Base-by-base conservation (phyloP, 2,888 invertebrate species). In the Chaetoderma sp. region DNA sequence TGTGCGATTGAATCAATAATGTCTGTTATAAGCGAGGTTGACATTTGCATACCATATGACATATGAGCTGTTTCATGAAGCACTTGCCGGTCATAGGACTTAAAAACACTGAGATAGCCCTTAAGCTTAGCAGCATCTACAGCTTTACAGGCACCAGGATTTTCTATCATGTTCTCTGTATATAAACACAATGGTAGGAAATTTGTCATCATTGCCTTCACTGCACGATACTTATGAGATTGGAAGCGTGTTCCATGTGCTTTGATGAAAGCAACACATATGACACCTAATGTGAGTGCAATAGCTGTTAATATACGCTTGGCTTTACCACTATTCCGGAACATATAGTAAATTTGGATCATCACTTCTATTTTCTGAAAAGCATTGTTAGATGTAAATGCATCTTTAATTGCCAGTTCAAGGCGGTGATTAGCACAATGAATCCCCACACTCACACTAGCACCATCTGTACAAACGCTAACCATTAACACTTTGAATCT, bases 241-340 rank as follows among this genome's bases (percentile, higher is more conserved):
- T 58, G 58, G 23, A 58, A 58, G 5, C 58, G 21, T 5, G 58
- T 28, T 13, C 47, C 45, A 5, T 8, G 28, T 16, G 58, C 58
- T 21, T 58, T 58, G 28, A 39, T 32, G 13, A 58, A 58, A 25
- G 27, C 45, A 13, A 58, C 45, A 58, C 47, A 58, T 1, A 28
- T 42, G 25, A 45, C 58, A n/a, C 28, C 58, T 27, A 58, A 13
- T 45, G 18, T 44, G 3, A 44, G 23, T 16, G 58, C 58, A 30
- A 47, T 44, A 45, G 18, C 44, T 6, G 16, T 27, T n/a, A 58
- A 23, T 18, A 45, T 10, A 3, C 30, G 42, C 30, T 45, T 58
- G 18, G 58, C 58, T 47, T 58, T 58, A 4, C 58, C 58, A 44
- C 45, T 44, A 27, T 58, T 58, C 58, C 45, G 25, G 21, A 58